These are phyloP conservation scores for Aleiodes leptofemur DNA, from an alignment of 2,888 invertebrate species.

Conservation along the genomic window DNA sequence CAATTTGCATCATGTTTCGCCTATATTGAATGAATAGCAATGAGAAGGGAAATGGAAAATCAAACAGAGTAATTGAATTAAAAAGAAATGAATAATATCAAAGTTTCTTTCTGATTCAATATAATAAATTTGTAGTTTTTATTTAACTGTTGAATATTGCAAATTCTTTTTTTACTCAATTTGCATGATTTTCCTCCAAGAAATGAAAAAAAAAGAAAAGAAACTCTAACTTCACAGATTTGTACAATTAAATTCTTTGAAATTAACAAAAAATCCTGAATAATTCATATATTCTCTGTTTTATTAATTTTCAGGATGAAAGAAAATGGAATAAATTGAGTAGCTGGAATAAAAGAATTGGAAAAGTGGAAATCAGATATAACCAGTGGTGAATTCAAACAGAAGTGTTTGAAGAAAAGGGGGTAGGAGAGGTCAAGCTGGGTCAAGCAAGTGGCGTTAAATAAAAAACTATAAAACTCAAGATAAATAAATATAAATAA, in stretches of 20 bases:
- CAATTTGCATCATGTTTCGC: too few species aligned
- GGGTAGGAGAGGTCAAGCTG: conserved; percentile 53
- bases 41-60: too few species aligned
- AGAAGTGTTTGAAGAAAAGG: conserved; percentile 56
- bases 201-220: too few species aligned
- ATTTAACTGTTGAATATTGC: too few species aligned
- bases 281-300: conserved; percentile 10
- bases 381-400: conserved; percentile 45
- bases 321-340: conserved; percentile 25
- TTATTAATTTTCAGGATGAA: conserved; percentile 18
- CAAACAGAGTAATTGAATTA: too few species aligned
- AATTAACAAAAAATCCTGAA: conserved; percentile 6
- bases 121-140: too few species aligned
- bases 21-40: too few species aligned
- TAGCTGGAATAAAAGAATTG: conserved; percentile 36
- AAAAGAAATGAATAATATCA: too few species aligned
- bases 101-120: too few species aligned
- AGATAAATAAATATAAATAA: conserved; percentile 31
- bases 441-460: conserved; percentile 51
- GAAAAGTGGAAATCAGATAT: conserved; percentile 22
- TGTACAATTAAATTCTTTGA: not conserved
- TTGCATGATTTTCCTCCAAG: too few species aligned
- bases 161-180: too few species aligned
- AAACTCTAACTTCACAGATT: not conserved
- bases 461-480: conserved; percentile 27